Conservation (phyloP, 1,140 invertebrate species). For the Delia radicum region DNA sequence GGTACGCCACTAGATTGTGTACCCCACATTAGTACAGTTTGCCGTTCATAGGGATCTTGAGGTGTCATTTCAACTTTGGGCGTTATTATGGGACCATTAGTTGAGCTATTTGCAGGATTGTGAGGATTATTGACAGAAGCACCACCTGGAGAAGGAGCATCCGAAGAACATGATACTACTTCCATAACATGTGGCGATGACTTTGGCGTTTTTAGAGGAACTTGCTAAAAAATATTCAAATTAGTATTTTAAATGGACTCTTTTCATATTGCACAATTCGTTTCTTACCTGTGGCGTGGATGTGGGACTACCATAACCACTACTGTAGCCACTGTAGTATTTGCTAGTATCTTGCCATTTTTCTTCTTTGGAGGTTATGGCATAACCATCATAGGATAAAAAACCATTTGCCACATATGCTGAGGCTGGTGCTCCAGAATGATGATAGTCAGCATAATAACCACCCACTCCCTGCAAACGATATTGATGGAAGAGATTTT, state of each 20-base stretch:
- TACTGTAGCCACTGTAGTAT: conserved; percentile 53
- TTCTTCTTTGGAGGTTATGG: conserved; percentile 53
- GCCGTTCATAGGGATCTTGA: conserved; percentile 62
- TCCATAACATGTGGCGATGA: conserved; percentile 55
- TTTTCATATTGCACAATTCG: no score
- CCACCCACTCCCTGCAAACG: conserved; percentile 69
- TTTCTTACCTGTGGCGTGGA: conserved; percentile 53
- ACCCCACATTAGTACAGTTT: conserved; percentile 88
- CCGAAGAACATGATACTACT: conserved; percentile 52
- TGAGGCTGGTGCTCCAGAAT: conserved; percentile 56
- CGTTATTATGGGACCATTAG: conserved; percentile 54
- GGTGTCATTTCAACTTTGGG: conserved; percentile 53
- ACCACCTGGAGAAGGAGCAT: conserved; percentile 46
- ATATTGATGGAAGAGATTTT: conserved; percentile 86
- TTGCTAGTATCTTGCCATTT: conserved; percentile 55
- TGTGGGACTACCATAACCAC: conserved; percentile 53
- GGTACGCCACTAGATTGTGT: conserved; percentile 54
- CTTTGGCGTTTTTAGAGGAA: conserved; percentile 53
- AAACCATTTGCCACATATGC: conserved; percentile 78
- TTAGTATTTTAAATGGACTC: no score
- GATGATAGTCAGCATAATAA: conserved; percentile 76
- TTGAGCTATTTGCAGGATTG: conserved; percentile 25
- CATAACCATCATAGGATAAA: conserved; percentile 58
- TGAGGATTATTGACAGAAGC: background rate
- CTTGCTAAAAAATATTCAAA: conserved; percentile 38